These are phyloP conservation scores for Connochaetes taurinus DNA, from an alignment of 2,113 vertebrate genomes.

Conservation along the genomic window DNA sequence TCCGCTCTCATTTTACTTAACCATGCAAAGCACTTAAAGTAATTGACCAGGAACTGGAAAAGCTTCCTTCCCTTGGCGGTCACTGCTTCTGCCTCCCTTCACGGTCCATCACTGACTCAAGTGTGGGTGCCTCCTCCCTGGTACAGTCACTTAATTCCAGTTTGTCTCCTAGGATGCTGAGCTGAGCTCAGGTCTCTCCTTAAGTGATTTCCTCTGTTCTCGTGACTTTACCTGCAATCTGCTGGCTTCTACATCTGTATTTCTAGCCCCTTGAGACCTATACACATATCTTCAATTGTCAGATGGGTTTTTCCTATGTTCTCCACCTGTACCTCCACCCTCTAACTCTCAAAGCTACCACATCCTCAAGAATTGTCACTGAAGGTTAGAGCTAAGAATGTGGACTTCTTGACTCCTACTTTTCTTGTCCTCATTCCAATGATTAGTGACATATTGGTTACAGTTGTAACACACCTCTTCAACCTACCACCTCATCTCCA, in stretches of 20 bases:
- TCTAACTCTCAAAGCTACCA: not conserved
- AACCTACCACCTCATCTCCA: not conserved
- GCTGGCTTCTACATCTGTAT: not conserved
- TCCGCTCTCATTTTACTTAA: constrained; percentile 31
- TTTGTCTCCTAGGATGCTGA: not conserved
- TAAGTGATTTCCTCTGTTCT: not conserved
- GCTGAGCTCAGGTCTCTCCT: not conserved
- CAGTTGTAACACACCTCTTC: not conserved
- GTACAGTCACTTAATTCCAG: not conserved
- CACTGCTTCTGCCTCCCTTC: not conserved
- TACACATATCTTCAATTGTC: not conserved
- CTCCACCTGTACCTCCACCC: not conserved
- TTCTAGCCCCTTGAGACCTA: not conserved
- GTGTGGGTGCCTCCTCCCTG: not conserved
- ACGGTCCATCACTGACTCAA: not conserved
- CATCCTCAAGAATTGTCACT: not conserved
- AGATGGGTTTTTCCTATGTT: not conserved
- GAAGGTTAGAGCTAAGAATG: not conserved
- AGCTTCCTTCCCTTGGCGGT: not conserved
- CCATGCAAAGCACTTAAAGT: constrained; percentile 62
- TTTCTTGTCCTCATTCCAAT: not conserved
- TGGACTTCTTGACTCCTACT: not conserved
- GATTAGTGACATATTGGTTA: not conserved
- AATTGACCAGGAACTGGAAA: constrained; percentile 46
- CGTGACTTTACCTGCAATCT: not conserved